Evolutionary conservation across 2,797 vertebrate species (phyloP).

Genomic region (Takifugu rubripes): DNA sequence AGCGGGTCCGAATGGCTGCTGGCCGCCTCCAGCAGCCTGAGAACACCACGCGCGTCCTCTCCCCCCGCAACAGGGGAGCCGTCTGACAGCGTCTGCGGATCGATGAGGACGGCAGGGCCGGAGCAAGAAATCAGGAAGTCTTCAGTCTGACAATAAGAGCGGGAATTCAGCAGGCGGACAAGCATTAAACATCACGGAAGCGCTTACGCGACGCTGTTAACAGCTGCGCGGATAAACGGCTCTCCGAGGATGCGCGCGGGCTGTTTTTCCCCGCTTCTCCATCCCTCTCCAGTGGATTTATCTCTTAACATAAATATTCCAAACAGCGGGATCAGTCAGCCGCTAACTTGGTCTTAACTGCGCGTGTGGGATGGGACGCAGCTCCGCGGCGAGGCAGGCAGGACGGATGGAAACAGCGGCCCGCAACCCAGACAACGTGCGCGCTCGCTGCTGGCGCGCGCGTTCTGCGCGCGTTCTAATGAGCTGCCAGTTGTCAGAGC

Average conservation of each 20-base stretch:
- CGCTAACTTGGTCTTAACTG: too few species aligned
- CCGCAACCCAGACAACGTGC: too few species aligned
- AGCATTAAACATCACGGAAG: conserved; percentile 5
- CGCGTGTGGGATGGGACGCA: too few species aligned
- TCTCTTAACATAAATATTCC: conserved; percentile 20
- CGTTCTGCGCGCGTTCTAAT: too few species aligned
- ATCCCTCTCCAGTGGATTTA: conserved; percentile 13
- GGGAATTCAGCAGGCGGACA: conserved; percentile 8
- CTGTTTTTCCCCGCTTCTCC: not conserved
- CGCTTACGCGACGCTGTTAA: conserved; percentile 11
- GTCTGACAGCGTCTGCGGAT: not conserved
- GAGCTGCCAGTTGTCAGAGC: too few species aligned
- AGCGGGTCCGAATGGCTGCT: too few species aligned
- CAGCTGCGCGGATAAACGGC: conserved; percentile 9
- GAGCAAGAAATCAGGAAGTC: conserved; percentile 19
- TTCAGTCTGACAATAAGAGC: conserved; percentile 13
- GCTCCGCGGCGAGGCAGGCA: too few species aligned
- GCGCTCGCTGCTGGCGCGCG: too few species aligned
- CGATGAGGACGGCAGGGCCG: conserved; percentile 22
- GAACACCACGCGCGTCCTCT: too few species aligned
- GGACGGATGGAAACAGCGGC: too few species aligned
- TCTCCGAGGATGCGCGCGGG: not conserved
- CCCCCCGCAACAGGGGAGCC: conserved; percentile 9
- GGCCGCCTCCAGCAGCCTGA: too few species aligned
- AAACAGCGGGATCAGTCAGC: conserved; percentile 10